Conservation (phyloP, 2,797 vertebrate species). For the Hapalemur alaotrensis region DNA sequence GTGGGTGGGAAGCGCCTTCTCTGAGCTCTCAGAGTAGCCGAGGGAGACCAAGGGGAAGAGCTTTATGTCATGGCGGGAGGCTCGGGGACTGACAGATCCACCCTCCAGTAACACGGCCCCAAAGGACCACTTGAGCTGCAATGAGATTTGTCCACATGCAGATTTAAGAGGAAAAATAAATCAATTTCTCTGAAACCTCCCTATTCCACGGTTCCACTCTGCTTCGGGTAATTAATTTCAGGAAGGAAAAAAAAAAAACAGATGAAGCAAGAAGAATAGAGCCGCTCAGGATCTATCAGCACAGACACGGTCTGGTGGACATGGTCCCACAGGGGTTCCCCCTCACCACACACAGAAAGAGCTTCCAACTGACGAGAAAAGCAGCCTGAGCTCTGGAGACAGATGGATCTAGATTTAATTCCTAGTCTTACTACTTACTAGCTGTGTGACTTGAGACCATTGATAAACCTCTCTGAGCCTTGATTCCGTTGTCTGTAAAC, state of each 20-base stretch:
- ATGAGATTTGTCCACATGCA: not conserved
- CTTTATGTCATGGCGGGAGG: too few species aligned
- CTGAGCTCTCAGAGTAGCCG: not conserved
- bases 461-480: not conserved
- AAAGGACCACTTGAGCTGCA: not conserved
- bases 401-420: not conserved
- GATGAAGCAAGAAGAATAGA: not conserved
- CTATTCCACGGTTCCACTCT: not conserved
- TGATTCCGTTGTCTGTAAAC: not conserved
- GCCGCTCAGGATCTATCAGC: not conserved
- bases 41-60: not conserved
- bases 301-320: not conserved
- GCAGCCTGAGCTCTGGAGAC: not conserved
- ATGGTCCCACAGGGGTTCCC: not conserved
- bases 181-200: not conserved
- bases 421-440: not conserved
- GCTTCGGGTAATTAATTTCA: not conserved
- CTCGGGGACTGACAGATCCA: not conserved
- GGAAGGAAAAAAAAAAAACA: not conserved
- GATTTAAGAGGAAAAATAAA: not conserved
- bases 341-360: not conserved
- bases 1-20: not conserved
- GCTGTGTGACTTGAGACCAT: not conserved
- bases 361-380: not conserved
- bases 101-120: not conserved